A percentile compares a stretch with the other conserved stretches of the same genome.
Conservation (phyloP, 2,888 invertebrate genomes). For the Polymixis lichenea region DNA sequence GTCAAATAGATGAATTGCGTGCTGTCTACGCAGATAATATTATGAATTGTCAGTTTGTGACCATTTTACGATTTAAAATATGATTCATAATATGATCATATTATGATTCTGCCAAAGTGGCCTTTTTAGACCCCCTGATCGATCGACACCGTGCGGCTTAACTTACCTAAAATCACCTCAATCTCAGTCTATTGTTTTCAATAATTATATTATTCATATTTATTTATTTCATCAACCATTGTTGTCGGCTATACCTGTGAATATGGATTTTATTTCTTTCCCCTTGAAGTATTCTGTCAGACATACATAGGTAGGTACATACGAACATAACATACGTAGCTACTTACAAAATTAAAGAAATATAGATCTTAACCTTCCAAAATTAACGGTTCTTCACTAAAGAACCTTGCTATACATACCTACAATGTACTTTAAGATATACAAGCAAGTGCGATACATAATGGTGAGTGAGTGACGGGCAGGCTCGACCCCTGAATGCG, state of each 20-base stretch:
- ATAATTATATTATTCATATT: not conserved
- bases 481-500: slow-evolving; percentile 80
- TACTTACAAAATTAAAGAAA: not conserved
- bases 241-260: too few species aligned
- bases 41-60: too few species aligned
- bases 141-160: too few species aligned
- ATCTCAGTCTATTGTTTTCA: not conserved
- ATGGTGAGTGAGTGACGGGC: slow-evolving; percentile 80
- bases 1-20: too few species aligned
- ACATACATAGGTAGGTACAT: too few species aligned
- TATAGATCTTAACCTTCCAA: fast-evolving
- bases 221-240: too few species aligned
- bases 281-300: not conserved
- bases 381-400: slow-evolving; percentile 17
- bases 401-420: not conserved
- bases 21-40: too few species aligned
- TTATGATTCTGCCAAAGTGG: too few species aligned
- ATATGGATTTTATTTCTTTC: not conserved
- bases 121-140: fast-evolving
- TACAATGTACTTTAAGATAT: slow-evolving; percentile 28
- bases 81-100: too few species aligned
- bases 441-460: slow-evolving; percentile 76
- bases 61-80: too few species aligned
- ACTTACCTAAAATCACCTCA: too few species aligned
- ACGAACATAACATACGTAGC: too few species aligned